A percentile compares a stretch with the other conserved stretches of the same genome.
Conservation (phyloP, 2,888 invertebrate species). For the Mimas tiliae region DNA sequence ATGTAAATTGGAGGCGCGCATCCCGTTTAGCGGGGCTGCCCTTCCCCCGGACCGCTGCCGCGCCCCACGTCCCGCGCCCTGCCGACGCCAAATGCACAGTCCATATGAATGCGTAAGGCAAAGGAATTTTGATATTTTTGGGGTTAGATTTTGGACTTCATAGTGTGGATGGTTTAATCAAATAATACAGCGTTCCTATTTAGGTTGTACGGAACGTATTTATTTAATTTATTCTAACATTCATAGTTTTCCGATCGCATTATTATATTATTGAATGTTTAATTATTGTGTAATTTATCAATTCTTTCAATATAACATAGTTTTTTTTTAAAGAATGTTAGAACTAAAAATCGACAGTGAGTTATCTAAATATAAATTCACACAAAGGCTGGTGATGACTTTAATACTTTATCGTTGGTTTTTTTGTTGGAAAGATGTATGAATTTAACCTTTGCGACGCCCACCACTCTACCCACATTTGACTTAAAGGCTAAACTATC, state of each 20-base stretch:
- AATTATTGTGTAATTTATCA: too few species aligned
- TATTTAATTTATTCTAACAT: too few species aligned
- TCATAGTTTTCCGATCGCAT: too few species aligned
- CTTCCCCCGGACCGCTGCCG: constrained; percentile 39
- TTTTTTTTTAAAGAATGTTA: too few species aligned
- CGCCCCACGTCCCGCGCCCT: constrained; percentile 35
- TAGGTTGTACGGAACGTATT: too few species aligned
- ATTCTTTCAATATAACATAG: too few species aligned
- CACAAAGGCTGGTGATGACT: not conserved
- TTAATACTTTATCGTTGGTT: not conserved
- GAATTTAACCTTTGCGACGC: constrained; percentile 12
- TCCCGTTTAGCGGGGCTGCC: constrained; percentile 71
- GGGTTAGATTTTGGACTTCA: not conserved
- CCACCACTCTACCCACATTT: constrained; percentile 32
- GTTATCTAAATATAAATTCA: not conserved
- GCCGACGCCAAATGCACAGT: constrained; percentile 30
- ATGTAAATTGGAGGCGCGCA: constrained; percentile 83
- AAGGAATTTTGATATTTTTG: constrained; percentile 6
- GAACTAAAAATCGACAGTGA: not conserved
- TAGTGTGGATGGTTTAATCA: not conserved
- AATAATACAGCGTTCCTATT: too few species aligned
- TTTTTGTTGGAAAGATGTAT: not conserved
- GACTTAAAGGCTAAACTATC: not conserved
- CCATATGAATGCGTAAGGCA: constrained; percentile 10
- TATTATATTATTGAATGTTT: too few species aligned